Evolutionary conservation across 1,140 invertebrate species (phyloP), one percentile per base, ranked within the genome.

Genomic region (Neotoxoptera formosana): DNA sequence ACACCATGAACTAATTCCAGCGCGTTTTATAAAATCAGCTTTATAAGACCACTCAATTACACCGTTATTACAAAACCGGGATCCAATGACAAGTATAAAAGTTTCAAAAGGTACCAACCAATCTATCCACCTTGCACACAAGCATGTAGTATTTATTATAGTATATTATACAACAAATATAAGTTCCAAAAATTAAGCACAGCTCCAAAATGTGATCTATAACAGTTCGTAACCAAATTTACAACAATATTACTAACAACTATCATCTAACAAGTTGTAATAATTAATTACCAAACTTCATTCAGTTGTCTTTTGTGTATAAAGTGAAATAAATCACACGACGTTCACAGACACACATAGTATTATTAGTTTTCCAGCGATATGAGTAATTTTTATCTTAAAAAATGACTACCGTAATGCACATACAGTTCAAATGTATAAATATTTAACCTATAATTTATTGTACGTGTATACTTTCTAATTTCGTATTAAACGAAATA

Each of bases 271-370:
- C 14, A n/a, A 76, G n/a, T 76, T n/a, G 30, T n/a, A 76, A n/a
- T n/a, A n/a, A n/a, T 34, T n/a, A 34, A 76, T 76, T 76, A 76
- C n/a, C 14, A 7, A n/a, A 76, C n/a, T 76, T 17, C n/a, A 76
- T 76, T 4, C n/a, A 76, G 1, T 76, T n/a, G 4, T 76, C 4
- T 76, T 53, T n/a, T 76, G 4, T 17, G 60, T 76, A 41, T 41
- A 17, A 76, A 17, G 14, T 67, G 0, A 67, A 30, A 30, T 20
- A 20, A 7, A n/a, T 76, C 30, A n/a, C 11, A 76, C n/a, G 60
- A 76, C 0, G 30, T 76, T n/a, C 11, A 0, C 8, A n/a, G n/a
- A 17, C 2, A n/a, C 1, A n/a, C n/a, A n/a, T n/a, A n/a, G n/a
- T 14, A 17, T 4, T 17, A n/a, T 76, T 76, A 76, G 11, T 17